Percentiles rank a stretch among this genome's conserved stretches.
Conservation (phyloP, 2,113 vertebrate species). For the Microcebus murinus region DNA sequence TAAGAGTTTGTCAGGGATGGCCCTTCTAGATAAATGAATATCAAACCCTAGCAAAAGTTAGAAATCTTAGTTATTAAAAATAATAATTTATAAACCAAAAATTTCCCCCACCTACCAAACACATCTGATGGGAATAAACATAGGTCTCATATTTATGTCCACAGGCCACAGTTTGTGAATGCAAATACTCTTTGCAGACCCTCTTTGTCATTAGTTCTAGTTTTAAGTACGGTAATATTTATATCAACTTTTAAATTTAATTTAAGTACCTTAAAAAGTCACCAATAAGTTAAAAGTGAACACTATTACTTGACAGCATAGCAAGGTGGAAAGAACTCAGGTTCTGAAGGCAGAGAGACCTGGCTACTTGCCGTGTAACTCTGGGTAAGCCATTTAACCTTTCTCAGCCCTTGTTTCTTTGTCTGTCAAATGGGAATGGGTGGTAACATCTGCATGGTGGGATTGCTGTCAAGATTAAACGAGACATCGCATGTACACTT, state of each 20-base stretch:
- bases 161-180: not conserved
- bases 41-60: not conserved
- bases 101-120: not conserved
- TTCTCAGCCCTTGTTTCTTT: not conserved
- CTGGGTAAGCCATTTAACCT: not conserved
- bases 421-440: not conserved
- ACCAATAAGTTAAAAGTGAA: not conserved
- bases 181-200: not conserved
- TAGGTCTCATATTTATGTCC: not conserved
- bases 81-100: not conserved
- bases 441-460: not conserved
- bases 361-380: not conserved
- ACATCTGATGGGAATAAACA: not conserved
- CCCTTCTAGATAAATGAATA: not conserved
- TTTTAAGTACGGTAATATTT: not conserved
- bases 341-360: not conserved
- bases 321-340: not conserved
- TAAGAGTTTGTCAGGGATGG: not conserved
- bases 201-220: not conserved
- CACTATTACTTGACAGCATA: not conserved
- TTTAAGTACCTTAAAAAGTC: not conserved
- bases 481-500: fast-evolving
- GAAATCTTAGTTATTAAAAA: not conserved
- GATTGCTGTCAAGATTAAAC: not conserved
- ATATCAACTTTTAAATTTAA: not conserved